Base-by-base conservation (phyloP, 2,113 vertebrate species). In the Collichthys lucidus region DNA sequence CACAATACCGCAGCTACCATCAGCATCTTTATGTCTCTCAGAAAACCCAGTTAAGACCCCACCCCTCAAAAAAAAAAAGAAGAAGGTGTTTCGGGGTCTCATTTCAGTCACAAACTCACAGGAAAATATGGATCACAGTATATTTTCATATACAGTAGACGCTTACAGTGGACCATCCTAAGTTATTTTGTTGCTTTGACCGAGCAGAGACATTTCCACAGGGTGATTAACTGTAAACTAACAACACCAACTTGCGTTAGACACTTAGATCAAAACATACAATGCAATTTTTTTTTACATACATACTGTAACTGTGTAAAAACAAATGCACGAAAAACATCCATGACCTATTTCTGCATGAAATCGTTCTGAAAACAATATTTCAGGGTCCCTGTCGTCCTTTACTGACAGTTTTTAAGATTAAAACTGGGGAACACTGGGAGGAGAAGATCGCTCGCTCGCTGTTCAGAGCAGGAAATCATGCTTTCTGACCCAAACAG, bases 131-230 rank as follows among this genome's bases (percentile, higher is more conserved):
- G 64, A 85, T 92, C 89, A 91, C 89, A 88, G 91, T 84, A 89
- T 90, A 85, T 89, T 89, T 79, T 86, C 86, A 89, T 88, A 88
- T 87, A 88, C 91, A 89, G 89, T 88, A 86, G 84, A 90, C 59
- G 74, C 64, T 66, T 65, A 66, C 52, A 67, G 63, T 52, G 70
- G 71, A 53, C 61, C 52, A n/a, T 66, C 15, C 44, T 53, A 12
- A 84, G 4, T n/a, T 70, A 61, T 81, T 80, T 65, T 86, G 79
- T 55, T 70, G 52, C 73, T 70, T 53, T 59, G 35, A 77, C 61
- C 68, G 47, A 77, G 64, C 60, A 62, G 74, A 78, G 16, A 50
- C 60, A 19, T 65, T 78, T 79, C 66, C 81, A 80, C 84, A 15
- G 9, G 74, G 61, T 76, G 67, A 77, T 75, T 56, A 57, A 75